These are phyloP conservation scores for Saimiri boliviensis DNA, from an alignment of 2,113 vertebrate species.

Conservation along the genomic window DNA sequence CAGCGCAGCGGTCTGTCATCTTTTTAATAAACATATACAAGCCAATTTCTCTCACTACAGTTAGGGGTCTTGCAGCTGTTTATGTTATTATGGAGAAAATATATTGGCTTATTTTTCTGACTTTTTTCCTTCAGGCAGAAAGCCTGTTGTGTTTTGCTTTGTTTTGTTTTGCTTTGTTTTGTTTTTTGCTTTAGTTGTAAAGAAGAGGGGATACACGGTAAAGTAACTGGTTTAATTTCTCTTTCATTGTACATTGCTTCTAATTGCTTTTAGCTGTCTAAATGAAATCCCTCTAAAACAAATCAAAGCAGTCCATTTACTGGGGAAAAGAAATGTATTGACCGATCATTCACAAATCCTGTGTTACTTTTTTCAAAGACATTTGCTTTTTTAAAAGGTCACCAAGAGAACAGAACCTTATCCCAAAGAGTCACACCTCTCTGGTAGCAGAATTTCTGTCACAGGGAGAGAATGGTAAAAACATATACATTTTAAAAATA, in stretches of 20 bases:
- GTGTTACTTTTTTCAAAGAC: neutral
- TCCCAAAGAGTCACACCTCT: neutral
- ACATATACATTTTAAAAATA: neutral
- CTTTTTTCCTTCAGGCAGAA: constrained; percentile 77
- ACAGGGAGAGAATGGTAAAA: neutral
- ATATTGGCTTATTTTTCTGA: constrained; percentile 79
- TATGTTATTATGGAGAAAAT: constrained; percentile 82
- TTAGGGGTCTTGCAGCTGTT: constrained; percentile 83
- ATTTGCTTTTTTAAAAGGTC: neutral
- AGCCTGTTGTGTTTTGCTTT: constrained; percentile 37
- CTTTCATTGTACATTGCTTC: constrained; percentile 85
- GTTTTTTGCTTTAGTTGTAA: constrained; percentile 71
- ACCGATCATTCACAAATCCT: neutral
- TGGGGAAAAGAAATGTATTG: neutral
- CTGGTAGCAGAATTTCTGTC: constrained; percentile 5
- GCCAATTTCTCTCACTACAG: constrained; percentile 79
- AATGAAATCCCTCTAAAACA: constrained; percentile 88
- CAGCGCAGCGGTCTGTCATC: constrained; percentile 87
- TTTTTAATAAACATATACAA: constrained; percentile 82
- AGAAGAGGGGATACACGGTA: constrained; percentile 80
- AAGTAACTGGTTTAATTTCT: constrained; percentile 81
- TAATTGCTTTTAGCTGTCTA: constrained; percentile 88
- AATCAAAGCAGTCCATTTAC: neutral
- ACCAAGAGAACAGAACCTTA: neutral
- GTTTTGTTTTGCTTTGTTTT: neutral